Conservation (phyloP, 1,140 invertebrate species). For the Semibalanus balanoides region DNA sequence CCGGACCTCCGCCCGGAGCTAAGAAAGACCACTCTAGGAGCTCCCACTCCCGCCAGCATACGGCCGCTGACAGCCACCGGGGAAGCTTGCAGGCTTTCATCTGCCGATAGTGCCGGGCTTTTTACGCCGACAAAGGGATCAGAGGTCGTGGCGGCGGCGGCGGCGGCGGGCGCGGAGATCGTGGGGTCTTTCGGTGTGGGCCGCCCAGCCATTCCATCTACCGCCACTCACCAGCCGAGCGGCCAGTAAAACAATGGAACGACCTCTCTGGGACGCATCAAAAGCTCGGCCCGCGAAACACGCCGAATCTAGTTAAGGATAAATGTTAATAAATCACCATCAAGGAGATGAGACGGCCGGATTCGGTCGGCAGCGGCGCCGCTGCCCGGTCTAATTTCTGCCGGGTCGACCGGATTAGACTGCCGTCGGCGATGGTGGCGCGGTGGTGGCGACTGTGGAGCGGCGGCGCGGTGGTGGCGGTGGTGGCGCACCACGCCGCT, state of each 20-base stretch:
- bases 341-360: neutral
- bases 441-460: too few relatives aligned
- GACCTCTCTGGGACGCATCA: neutral
- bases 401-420: neutral
- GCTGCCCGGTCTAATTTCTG: neutral
- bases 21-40: too few relatives aligned
- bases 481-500: too few relatives aligned
- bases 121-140: neutral
- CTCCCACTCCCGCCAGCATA: too few relatives aligned
- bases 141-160: neutral
- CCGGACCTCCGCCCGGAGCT: too few relatives aligned
- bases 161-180: too few relatives aligned
- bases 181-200: too few relatives aligned
- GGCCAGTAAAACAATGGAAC: conserved; percentile 1
- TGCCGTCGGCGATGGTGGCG: too few relatives aligned
- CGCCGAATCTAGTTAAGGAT: conserved; percentile 1
- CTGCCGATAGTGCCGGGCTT: neutral
- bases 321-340: conserved; percentile 1
- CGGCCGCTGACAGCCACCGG: too few relatives aligned
- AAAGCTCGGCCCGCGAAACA: neutral
- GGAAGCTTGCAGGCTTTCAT: neutral
- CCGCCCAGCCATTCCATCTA: neutral
- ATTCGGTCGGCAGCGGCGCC: neutral
- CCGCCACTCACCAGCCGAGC: too few relatives aligned
- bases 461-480: too few relatives aligned